Conservation (phyloP, 2,888 invertebrate species). For the Apomyelois bistriatella region DNA sequence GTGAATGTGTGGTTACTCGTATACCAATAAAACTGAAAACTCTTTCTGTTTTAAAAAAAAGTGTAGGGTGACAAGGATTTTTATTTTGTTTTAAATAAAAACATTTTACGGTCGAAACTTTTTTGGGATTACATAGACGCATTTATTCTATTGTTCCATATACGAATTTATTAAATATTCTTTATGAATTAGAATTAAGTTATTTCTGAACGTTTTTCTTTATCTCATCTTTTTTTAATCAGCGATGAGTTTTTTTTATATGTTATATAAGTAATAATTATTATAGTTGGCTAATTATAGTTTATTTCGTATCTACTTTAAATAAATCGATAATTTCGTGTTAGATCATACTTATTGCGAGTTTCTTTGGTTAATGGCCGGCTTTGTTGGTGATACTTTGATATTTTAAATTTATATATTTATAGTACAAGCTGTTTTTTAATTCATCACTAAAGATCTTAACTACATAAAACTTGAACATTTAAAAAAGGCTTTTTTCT, state of each 20-base stretch:
- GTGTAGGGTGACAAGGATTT: neutral
- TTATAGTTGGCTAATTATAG: conserved; percentile 68
- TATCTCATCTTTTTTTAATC: conserved; percentile 51
- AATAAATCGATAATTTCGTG: conserved; percentile 71
- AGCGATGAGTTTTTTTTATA: conserved; percentile 46
- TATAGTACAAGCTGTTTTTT: no score
- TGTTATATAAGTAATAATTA: conserved; percentile 36
- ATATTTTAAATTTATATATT: no score
- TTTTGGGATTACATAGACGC: conserved; percentile 10
- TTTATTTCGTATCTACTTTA: conserved; percentile 53
- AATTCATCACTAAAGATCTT: no score
- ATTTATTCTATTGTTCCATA: conserved; percentile 10
- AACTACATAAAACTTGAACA: no score
- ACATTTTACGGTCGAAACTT: neutral
- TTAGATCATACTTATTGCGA: conserved; percentile 65
- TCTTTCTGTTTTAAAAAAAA: neutral
- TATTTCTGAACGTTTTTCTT: conserved; percentile 33
- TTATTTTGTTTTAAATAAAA: neutral
- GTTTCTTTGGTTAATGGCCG: conserved; percentile 68
- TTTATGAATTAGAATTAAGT: conserved; percentile 28
- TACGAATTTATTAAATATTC: conserved; percentile 19
- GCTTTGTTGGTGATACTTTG: conserved; percentile 1
- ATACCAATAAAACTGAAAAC: no score
- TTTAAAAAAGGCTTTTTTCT: no score
- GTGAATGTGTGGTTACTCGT: neutral